Evolutionary conservation across 53 echinoderm and acorn worm genomes (phyloP), one percentile per base, ranked within the genome.

Genomic region (Astropecten irregularis): DNA sequence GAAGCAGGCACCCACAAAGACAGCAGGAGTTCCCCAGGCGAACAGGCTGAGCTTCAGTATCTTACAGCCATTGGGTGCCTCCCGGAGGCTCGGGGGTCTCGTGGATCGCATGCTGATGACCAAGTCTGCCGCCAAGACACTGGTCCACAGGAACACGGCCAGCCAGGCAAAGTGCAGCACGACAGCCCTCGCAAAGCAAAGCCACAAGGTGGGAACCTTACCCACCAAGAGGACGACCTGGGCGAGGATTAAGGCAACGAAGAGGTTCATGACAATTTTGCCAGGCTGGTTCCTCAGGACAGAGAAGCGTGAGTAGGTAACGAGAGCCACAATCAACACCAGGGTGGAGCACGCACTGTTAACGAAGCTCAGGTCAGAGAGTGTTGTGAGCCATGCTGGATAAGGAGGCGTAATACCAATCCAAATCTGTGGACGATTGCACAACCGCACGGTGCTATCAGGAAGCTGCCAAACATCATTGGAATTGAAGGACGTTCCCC

Each of bases 111-210:
- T 48, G 13, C 28, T 11, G 30, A 27, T 8, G 9, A 49, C 18
- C 2, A 71, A 30, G 34, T 88, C 82, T 13, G 58, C 63, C 20
- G 88, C 88, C 58, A 82, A 38, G 0, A 82, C 40, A 25, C 72
- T 88, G 82, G 72, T 88, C 88, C 88, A 88, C 38, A 71, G 35
- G 82, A 88, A 88, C 5, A 73, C 50, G 3, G 88, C 49, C 14
- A 88, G 55, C 88, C 88, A 88, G 63, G 82, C 49, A 40, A 54
- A 82, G 56, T 88, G 88, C 0, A 73, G 21, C 49, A 72, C 36
- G 22, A 63, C 62, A 6, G 82, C 72, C 33, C 71, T 16, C 3
- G 62, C 26, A 30, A 62, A 58, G 31, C 88, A 88, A 29, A 88
- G 8, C 71, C 71, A 71, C 16, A 30, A 11, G 22, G 29, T 31